Percentiles rank a stretch among this genome's conserved stretches.
Evolutionary conservation across 2,888 invertebrate species (phyloP).

Genomic region (Ypsolopha sequella): DNA sequence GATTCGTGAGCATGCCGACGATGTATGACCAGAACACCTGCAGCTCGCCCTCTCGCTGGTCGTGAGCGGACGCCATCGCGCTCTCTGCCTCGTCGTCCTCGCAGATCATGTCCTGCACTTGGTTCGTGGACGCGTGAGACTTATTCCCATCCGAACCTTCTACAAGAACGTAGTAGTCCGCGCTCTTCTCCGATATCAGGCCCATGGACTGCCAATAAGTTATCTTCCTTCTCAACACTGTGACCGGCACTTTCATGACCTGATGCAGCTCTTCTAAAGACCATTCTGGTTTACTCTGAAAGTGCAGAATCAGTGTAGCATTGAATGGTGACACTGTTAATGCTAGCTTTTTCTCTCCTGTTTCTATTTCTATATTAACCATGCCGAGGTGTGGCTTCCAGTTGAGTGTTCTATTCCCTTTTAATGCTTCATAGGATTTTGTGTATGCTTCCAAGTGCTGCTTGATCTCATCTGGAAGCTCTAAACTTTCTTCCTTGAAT

Average conservation of each 20-base stretch:
- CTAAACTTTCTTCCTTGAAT: constrained; percentile 93
- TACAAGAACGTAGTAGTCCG: constrained; percentile 80
- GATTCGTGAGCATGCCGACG: constrained; percentile 95
- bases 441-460: constrained; percentile 88
- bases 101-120: constrained; percentile 76
- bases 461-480: constrained; percentile 85
- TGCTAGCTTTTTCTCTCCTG: constrained; percentile 83
- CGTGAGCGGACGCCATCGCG: constrained; percentile 94
- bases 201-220: constrained; percentile 97
- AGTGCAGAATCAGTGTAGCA: constrained; percentile 94
- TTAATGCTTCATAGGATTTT: constrained; percentile 89
- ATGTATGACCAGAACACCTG: constrained; percentile 98
- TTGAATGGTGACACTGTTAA: constrained; percentile 93
- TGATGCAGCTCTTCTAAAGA: constrained; percentile 87
- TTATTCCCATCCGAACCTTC: constrained; percentile 72
- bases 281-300: constrained; percentile 90
- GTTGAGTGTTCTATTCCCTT: constrained; percentile 91
- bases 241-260: constrained; percentile 88
- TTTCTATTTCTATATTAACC: constrained; percentile 91
- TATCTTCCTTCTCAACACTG: constrained; percentile 87
- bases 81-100: constrained; percentile 94
- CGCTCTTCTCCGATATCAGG: constrained; percentile 79
- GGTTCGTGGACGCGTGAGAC: constrained; percentile 65
- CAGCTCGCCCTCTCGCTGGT: constrained; percentile 93
- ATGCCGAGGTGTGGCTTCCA: constrained; percentile 96